A percentile compares a stretch with the other conserved stretches of the same genome.
phyloP scores from a whole-genome alignment of 2,797 vertebrate genomes.

The Danio choprae region DNA sequence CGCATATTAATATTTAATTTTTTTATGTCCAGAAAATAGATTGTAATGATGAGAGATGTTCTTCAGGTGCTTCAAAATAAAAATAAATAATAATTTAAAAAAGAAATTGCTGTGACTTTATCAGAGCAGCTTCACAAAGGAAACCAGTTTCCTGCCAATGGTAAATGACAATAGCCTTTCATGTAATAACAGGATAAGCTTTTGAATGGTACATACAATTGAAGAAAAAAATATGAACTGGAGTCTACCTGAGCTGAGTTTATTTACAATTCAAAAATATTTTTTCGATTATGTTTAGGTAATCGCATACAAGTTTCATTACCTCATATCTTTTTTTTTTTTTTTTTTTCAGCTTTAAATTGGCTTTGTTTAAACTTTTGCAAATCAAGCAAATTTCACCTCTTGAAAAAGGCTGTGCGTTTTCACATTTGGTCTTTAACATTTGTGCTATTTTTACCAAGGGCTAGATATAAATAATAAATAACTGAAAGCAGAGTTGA shows the following conservation, averaged over 20 bases:
- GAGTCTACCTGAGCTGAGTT: background rate
- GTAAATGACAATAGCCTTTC: slow-evolving; percentile 8
- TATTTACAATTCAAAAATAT: background rate
- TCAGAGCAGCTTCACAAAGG: slow-evolving; percentile 7
- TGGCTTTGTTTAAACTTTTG: background rate
- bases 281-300: background rate
- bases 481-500: slow-evolving; percentile 46
- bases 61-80: background rate
- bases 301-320: background rate
- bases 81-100: background rate
- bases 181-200: slow-evolving; percentile 14
- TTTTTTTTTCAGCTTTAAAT: background rate
- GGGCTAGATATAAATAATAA: slow-evolving; percentile 60
- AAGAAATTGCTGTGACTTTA: background rate
- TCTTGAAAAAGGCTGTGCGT: slow-evolving; percentile 1
- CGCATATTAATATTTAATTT: too few relatives aligned
- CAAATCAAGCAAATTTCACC: background rate
- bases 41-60: background rate
- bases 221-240: background rate
- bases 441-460: slow-evolving; percentile 37
- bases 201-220: slow-evolving; percentile 8
- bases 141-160: background rate
- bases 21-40: too few relatives aligned
- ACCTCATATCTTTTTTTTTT: background rate
- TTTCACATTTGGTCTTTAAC: slow-evolving; percentile 2